Evolutionary conservation across 2,888 invertebrate species (phyloP).

Genomic region (Aporophyla lueneburgensis): DNA sequence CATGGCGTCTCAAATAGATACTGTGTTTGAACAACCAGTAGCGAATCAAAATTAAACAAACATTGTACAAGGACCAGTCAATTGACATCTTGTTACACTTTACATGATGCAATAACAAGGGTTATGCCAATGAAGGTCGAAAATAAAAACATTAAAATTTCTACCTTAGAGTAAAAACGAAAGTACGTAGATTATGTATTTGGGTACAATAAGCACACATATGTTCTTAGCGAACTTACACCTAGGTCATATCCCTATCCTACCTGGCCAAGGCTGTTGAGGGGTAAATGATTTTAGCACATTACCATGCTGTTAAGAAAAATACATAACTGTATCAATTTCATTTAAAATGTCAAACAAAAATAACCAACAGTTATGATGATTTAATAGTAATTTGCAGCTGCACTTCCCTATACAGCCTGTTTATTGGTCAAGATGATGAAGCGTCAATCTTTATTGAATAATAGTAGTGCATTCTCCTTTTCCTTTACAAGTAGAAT

Average conservation of each 20-base stretch:
- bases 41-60: not conserved
- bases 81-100: constrained; percentile 4
- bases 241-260: too few species aligned
- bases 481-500: constrained; percentile 17
- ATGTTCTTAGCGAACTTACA: not conserved
- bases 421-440: constrained; percentile 35
- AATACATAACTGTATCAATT: not conserved
- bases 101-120: constrained; percentile 1
- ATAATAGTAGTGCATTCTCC: constrained; percentile 38
- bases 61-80: not conserved
- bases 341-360: not conserved
- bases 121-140: not conserved
- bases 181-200: not conserved
- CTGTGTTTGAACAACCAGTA: not conserved
- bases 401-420: not conserved
- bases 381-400: not conserved
- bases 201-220: not conserved
- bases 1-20: not conserved
- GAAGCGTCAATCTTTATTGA: constrained; percentile 38
- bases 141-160: constrained; percentile 1
- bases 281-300: not conserved
- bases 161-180: not conserved
- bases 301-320: not conserved
- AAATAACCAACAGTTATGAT: not conserved
- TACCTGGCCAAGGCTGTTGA: not conserved